These are phyloP conservation scores for Sphaerodactylus townsendi DNA, from an alignment of 2,113 vertebrate species.

Conservation along the genomic window DNA sequence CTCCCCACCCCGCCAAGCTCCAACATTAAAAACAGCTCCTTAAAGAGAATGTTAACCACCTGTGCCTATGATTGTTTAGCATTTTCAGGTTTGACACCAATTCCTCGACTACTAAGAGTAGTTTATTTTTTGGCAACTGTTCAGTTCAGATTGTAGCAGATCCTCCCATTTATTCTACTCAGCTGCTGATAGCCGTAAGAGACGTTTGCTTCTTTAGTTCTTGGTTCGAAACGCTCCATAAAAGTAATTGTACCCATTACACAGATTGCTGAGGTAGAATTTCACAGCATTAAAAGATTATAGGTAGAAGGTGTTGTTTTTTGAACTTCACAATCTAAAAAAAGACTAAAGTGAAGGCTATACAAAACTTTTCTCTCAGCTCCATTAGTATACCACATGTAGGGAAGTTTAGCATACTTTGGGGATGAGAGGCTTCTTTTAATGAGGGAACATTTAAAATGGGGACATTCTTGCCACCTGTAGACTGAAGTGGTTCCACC, in stretches of 20 bases:
- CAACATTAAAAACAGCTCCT: background rate
- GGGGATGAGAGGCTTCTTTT: background rate
- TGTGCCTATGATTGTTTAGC: background rate
- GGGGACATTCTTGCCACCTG: too few relatives aligned
- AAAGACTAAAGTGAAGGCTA: background rate
- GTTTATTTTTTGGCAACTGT: background rate
- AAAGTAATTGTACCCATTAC: background rate
- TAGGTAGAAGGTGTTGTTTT: background rate
- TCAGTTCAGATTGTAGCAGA: background rate
- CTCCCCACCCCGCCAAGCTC: background rate
- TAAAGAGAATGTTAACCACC: background rate
- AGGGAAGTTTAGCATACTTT: background rate
- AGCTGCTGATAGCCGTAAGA: background rate
- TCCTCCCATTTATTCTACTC: background rate
- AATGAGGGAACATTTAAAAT: background rate
- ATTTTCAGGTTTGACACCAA: background rate
- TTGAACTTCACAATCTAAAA: background rate
- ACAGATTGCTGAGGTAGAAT: background rate
- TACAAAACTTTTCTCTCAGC: background rate
- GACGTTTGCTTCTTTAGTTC: too few relatives aligned
- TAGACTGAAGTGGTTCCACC: background rate
- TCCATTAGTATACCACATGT: background rate
- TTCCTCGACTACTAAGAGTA: too few relatives aligned
- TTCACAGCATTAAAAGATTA: background rate
- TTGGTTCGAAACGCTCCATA: background rate